Evolutionary conservation across 2,113 vertebrate species (phyloP).

Genomic region (Melanerpes aurifrons): DNA sequence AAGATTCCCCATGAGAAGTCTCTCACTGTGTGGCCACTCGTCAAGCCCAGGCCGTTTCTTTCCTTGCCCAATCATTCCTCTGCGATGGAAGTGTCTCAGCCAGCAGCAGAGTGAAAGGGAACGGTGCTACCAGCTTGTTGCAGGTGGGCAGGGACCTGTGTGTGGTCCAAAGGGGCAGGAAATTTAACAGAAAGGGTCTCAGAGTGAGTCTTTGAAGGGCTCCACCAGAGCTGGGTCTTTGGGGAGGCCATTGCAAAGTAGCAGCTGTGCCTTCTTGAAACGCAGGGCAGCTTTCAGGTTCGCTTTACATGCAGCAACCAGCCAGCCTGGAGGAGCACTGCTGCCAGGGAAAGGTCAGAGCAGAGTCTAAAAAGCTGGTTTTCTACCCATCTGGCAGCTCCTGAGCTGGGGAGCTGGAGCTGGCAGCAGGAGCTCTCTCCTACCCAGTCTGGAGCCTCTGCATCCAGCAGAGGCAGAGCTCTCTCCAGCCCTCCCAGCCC

Average conservation of each 20-base stretch:
- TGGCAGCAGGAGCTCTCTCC: background rate
- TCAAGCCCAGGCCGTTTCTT: background rate
- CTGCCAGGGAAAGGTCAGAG: conserved; percentile 22
- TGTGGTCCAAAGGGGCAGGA: background rate
- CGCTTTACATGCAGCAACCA: background rate
- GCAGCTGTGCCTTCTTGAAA: background rate
- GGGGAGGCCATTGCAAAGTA: background rate
- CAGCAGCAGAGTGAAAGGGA: background rate
- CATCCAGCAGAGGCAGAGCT: background rate
- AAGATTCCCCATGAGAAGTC: background rate
- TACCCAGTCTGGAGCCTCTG: background rate
- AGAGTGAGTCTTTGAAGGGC: background rate
- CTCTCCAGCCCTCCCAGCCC: background rate
- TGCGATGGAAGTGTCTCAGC: background rate
- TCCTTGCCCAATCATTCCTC: background rate
- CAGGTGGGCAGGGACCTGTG: background rate
- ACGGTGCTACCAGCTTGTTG: background rate
- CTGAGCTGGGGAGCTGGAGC: background rate
- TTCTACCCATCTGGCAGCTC: conserved; percentile 26
- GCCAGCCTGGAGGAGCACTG: background rate
- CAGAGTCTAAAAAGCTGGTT: conserved; percentile 9
- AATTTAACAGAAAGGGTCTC: background rate
- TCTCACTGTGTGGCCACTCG: background rate
- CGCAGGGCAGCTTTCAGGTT: background rate
- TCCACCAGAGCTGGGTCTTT: background rate